phyloP scores from a whole-genome alignment of 1,140 invertebrate species.

The Zaprionus taronus region DNA sequence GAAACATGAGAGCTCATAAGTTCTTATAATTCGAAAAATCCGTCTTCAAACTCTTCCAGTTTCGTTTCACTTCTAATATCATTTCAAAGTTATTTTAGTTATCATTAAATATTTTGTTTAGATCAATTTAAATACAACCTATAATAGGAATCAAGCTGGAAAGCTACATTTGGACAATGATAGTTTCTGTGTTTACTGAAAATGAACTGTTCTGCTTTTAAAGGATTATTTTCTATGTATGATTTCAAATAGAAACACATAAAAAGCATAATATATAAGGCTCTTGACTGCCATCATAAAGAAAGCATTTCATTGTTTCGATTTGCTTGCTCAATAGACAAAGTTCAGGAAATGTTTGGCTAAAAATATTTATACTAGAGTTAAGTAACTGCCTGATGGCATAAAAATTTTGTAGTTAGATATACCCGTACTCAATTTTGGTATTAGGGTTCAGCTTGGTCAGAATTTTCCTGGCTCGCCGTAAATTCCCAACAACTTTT shows the following conservation, averaged over 20 bases:
- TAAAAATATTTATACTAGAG: neutral
- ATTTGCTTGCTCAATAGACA: neutral
- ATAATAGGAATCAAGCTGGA: too few relatives aligned
- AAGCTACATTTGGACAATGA: too few relatives aligned
- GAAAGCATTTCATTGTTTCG: neutral
- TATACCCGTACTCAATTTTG: neutral
- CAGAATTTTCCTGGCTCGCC: constrained; percentile 29
- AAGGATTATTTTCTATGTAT: neutral
- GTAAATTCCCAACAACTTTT: constrained; percentile 77
- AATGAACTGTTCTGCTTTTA: too few relatives aligned
- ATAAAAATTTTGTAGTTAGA: neutral
- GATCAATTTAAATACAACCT: too few relatives aligned
- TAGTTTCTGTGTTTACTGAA: too few relatives aligned
- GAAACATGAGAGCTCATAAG: too few relatives aligned
- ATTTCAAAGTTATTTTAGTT: too few relatives aligned
- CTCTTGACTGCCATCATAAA: neutral
- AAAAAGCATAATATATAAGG: neutral
- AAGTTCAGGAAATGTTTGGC: neutral
- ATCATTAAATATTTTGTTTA: too few relatives aligned
- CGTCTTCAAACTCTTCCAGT: too few relatives aligned
- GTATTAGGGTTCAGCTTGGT: constrained; percentile 7
- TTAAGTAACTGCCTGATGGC: neutral
- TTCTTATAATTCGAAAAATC: too few relatives aligned
- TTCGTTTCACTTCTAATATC: too few relatives aligned
- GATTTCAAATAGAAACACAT: neutral